Base-by-base conservation (phyloP, 2,113 vertebrate species). In the Eurystomus gularis region DNA sequence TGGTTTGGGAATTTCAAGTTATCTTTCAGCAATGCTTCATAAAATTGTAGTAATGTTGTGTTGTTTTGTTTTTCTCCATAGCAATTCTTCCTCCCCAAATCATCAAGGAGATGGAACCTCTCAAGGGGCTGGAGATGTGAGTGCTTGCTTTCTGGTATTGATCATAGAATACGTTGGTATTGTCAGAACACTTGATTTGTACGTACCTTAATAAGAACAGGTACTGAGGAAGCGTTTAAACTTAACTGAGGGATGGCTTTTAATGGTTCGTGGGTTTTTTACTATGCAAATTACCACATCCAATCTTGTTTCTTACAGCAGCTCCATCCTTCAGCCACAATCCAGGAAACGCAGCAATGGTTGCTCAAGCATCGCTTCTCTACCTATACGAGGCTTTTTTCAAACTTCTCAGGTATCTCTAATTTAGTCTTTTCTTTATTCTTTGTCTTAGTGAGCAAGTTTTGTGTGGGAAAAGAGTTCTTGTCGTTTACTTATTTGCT, bases 21-120 rank as follows among this genome's bases (percentile, higher is more conserved):
- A 11, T 10, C 69, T 62, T 90, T 66, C 29, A 82, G 19, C 39
- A 44, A 24, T 28, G 13, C 18, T 48, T 72, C 46, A 28, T 57
- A 17, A 31, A 72, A 54, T 37, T 64, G 5, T 80, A 80, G 5
- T 95, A 94, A 92, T 88, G 9, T 7, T 20, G 3, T 10, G 37
- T 18, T 40, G 2, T 15, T 39, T 23, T 40, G 46, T 37, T 54
- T 87, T 55, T 69, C 52, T 93, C 65, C 76, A 6, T 80, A 99
- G 99, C 97, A 99, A 99, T 97, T 99, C 99, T 61, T 99, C 99
- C 71, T 99, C 99, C 90, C 99, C 99, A 94, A 99, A 99, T 98
- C 99, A 99, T 97, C 99, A 99, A 98, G 99, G 98, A 98, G 99
- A 99, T 91, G 98, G 98, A 93, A 97, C 96, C 87, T 95, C 96